A percentile compares a stretch with the other conserved stretches of the same genome.
Conservation (phyloP, 2,888 invertebrate genomes). For the Coremacera marginata region DNA sequence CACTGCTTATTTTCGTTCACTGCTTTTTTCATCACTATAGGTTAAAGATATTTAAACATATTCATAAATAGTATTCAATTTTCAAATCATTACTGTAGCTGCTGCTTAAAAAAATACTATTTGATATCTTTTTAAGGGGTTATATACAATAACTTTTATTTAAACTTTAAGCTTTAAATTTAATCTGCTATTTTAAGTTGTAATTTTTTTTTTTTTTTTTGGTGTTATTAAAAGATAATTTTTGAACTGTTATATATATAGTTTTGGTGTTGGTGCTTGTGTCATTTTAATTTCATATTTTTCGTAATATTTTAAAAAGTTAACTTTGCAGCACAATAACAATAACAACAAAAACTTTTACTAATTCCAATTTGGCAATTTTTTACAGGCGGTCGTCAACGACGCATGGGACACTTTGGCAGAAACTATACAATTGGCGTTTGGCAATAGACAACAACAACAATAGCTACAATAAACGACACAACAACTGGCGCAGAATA, state of each 20-base stretch:
- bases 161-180: neutral
- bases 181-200: neutral
- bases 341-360: neutral
- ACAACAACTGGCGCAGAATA: neutral
- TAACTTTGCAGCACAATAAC: neutral
- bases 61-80: no score
- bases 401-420: conserved; percentile 83
- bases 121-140: neutral
- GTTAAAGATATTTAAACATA: no score
- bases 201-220: neutral
- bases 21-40: no score
- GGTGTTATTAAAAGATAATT: conserved; percentile 18
- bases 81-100: neutral
- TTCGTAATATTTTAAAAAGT: neutral
- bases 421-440: conserved; percentile 84
- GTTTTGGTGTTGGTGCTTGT: conserved; percentile 22
- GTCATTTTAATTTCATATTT: neutral
- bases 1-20: no score
- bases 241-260: conserved; percentile 39
- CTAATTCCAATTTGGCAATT: neutral
- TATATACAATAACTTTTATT: neutral
- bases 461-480: neutral
- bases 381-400: conserved; percentile 73
- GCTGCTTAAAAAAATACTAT: neutral
- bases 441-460: conserved; percentile 42